Evolutionary conservation across 2,797 vertebrate genomes (phyloP).

Genomic region (Coregonus suidteri): DNA sequence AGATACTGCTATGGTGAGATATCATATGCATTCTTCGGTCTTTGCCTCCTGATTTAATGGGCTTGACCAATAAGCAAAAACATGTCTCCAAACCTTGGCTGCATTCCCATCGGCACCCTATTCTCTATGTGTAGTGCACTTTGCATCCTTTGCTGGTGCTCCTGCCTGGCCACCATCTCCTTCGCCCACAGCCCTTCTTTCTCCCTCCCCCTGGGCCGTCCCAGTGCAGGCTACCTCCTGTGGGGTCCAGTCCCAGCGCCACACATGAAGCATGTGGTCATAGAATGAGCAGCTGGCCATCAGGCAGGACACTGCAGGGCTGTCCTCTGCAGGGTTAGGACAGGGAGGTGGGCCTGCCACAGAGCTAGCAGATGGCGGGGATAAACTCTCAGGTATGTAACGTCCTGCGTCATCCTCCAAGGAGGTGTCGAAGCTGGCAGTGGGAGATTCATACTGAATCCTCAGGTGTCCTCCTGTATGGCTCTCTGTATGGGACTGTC

Average conservation of each 20-base stretch:
- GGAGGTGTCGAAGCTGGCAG: conserved; percentile 77
- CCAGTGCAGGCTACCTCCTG: conserved; percentile 27
- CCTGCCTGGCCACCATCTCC: conserved; percentile 22
- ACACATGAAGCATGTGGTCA: conserved; percentile 89
- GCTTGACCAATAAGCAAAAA: background rate
- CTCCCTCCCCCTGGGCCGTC: background rate
- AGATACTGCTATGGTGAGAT: background rate
- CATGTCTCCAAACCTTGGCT: background rate
- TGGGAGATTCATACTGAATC: conserved; percentile 82
- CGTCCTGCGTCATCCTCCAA: conserved; percentile 75
- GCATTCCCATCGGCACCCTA: too few relatives aligned
- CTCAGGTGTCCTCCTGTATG: conserved; percentile 69
- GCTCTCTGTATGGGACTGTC: conserved; percentile 51
- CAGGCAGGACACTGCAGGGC: conserved; percentile 66
- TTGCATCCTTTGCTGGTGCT: background rate
- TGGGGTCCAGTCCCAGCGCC: conserved; percentile 86
- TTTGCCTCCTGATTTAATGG: background rate
- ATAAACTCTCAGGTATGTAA: conserved; percentile 50
- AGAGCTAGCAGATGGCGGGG: background rate
- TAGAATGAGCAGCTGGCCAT: conserved; percentile 95
- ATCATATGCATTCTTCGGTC: background rate
- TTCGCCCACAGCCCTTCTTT: background rate
- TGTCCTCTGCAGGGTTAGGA: background rate
- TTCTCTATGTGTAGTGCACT: background rate
- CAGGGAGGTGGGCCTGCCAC: background rate